phyloP scores from a whole-genome alignment of 2,888 invertebrate species.

The Hyles lineata region DNA sequence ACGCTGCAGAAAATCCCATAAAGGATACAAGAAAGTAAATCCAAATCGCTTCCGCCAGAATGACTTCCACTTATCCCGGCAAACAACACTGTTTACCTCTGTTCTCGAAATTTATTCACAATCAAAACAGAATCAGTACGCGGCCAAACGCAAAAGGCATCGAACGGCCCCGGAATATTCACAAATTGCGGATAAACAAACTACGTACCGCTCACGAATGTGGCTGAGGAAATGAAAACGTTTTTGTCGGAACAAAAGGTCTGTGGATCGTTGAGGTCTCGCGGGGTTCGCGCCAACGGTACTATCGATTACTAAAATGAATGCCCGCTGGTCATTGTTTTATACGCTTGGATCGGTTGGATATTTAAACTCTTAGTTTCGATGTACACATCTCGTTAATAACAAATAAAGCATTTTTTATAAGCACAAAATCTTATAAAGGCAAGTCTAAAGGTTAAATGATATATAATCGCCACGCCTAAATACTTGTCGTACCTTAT shows the following conservation, averaged over 20 bases:
- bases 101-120: constrained; percentile 58
- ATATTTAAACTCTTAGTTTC: no score
- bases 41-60: constrained; percentile 35
- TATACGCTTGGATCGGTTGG: constrained; percentile 42
- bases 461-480: no score
- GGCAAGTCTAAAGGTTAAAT: no score
- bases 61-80: constrained; percentile 46
- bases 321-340: constrained; percentile 70
- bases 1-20: background rate
- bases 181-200: constrained; percentile 67
- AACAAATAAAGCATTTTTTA: no score
- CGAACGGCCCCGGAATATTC: constrained; percentile 53
- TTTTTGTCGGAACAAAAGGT: constrained; percentile 64
- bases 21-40: constrained; percentile 36
- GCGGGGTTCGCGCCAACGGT: constrained; percentile 43
- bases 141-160: constrained; percentile 54
- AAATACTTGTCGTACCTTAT: no score
- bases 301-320: constrained; percentile 70
- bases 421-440: no score
- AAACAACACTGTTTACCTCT: constrained; percentile 49
- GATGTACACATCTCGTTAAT: no score
- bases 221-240: constrained; percentile 65
- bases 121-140: constrained; percentile 61
- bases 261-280: constrained; percentile 14
- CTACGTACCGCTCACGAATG: constrained; percentile 51